Evolutionary conservation across 2,113 vertebrate genomes (phyloP).

Genomic region (Bos taurus): DNA sequence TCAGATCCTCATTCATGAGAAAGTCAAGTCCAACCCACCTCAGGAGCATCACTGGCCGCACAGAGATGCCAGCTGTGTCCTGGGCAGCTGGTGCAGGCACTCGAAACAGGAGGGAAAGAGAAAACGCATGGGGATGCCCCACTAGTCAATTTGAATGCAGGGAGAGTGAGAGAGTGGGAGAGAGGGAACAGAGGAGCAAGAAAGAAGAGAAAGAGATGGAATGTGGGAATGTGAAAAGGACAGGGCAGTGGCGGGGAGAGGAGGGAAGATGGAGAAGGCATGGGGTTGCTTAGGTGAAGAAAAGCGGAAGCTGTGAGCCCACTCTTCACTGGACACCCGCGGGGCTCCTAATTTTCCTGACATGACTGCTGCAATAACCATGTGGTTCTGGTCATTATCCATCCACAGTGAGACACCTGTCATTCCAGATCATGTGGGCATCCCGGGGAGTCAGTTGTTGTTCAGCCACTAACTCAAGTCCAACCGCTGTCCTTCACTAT

Average conservation of each 20-base stretch:
- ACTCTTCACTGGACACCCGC: rapidly evolving
- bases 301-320: not conserved
- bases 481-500: not conserved
- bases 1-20: not conserved
- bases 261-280: not conserved
- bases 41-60: too few species aligned
- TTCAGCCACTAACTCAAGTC: not conserved
- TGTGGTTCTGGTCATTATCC: not conserved
- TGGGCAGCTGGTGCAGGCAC: not conserved
- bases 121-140: not conserved
- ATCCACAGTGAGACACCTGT: not conserved
- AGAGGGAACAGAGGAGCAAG: not conserved
- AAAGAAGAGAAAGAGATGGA: not conserved
- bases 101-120: not conserved
- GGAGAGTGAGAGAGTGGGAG: not conserved
- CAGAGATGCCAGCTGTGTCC: not conserved
- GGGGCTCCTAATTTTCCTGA: not conserved
- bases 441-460: not conserved
- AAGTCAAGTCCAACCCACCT: not conserved
- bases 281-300: too few species aligned
- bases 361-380: not conserved
- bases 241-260: not conserved
- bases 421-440: not conserved
- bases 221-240: not conserved
- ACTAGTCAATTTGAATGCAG: not conserved